Evolutionary conservation across 2,113 vertebrate genomes (phyloP).

Genomic region (Triplophysa tibetana): DNA sequence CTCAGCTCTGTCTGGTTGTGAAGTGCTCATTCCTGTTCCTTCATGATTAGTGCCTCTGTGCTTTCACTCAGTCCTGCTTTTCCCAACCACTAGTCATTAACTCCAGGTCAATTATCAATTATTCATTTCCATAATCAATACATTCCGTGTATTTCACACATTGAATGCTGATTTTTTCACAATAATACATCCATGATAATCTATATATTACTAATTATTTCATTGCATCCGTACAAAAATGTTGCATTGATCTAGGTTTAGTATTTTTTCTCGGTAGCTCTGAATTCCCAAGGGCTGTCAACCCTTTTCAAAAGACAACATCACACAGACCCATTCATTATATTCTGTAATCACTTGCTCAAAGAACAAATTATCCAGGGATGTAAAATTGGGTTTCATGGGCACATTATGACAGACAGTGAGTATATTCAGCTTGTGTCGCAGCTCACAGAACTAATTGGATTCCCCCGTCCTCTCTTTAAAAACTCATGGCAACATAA

Average conservation of each 20-base stretch:
- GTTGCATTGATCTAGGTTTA: too few species aligned
- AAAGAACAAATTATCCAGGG: background rate
- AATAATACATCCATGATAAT: too few species aligned
- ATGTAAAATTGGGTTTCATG: slow-evolving; percentile 24
- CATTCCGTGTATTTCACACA: background rate
- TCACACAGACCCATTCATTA: background rate
- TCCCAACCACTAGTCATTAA: too few species aligned
- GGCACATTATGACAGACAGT: slow-evolving; percentile 20
- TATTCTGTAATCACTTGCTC: background rate
- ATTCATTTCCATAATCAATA: background rate
- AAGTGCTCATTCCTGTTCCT: too few species aligned
- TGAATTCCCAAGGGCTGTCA: too few species aligned
- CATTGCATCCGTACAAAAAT: too few species aligned
- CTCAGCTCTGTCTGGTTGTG: too few species aligned
- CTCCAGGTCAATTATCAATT: background rate
- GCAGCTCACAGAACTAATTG: slow-evolving; percentile 35
- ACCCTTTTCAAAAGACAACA: background rate
- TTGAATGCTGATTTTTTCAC: too few species aligned
- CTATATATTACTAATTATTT: too few species aligned
- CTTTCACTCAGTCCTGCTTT: too few species aligned
- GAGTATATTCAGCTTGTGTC: slow-evolving; percentile 18
- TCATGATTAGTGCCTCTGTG: too few species aligned
- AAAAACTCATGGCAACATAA: slow-evolving; percentile 39
- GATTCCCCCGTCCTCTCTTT: slow-evolving; percentile 13
- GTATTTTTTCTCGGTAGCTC: background rate